phyloP scores from a whole-genome alignment of 1,140 invertebrate genomes.

The Neoseiulus cucumeris region DNA sequence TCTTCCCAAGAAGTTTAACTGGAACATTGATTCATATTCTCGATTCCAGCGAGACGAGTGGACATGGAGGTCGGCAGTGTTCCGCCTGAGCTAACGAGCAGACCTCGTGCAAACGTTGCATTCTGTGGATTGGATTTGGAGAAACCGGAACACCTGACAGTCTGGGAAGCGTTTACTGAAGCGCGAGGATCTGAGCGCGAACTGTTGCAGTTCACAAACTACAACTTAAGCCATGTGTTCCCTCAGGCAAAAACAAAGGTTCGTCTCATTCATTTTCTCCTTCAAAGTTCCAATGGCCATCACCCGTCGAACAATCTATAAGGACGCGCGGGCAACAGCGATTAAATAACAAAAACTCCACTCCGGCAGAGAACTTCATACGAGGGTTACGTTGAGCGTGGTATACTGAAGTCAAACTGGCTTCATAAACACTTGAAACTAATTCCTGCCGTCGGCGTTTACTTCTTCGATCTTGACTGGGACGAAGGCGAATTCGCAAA shows the following conservation, averaged over 20 bases:
- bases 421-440: slow-evolving; percentile 75
- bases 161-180: slow-evolving; percentile 77
- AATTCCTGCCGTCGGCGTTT: slow-evolving; percentile 72
- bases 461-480: slow-evolving; percentile 95
- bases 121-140: slow-evolving; percentile 62
- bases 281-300: too few relatives aligned
- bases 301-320: too few relatives aligned
- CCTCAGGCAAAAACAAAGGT: slow-evolving; percentile 71
- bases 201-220: slow-evolving; percentile 62
- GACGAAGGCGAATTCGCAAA: slow-evolving; percentile 79
- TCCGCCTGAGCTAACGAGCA: slow-evolving; percentile 39
- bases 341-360: slow-evolving; percentile 15
- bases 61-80: slow-evolving; percentile 25
- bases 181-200: slow-evolving; percentile 54
- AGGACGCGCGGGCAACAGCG: too few relatives aligned
- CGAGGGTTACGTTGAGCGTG: slow-evolving; percentile 88
- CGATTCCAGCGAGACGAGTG: too few relatives aligned
- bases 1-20: too few relatives aligned
- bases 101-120: slow-evolving; percentile 59
- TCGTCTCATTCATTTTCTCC: too few relatives aligned
- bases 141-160: slow-evolving; percentile 63
- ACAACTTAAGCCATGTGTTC: slow-evolving; percentile 51
- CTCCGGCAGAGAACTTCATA: slow-evolving; percentile 51
- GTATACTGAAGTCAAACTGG: slow-evolving; percentile 87
- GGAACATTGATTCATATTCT: too few relatives aligned